phyloP scores from a whole-genome alignment of 2,113 vertebrate species.

The Oncorhynchus gorbuscha region DNA sequence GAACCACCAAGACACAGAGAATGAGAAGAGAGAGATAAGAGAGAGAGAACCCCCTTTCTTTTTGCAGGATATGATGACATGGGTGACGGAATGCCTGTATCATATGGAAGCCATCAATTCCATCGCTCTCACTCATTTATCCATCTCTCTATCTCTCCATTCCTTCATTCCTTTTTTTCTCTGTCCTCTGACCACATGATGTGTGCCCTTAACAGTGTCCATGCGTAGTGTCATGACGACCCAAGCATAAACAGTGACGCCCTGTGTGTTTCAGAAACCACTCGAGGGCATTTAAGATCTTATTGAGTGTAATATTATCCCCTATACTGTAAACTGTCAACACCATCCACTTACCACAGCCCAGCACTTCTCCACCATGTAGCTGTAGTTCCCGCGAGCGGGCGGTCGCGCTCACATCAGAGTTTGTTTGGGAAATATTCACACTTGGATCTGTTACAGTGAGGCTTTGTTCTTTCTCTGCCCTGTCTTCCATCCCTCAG shows the following conservation, averaged over 20 bases:
- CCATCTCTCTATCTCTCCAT: neutral
- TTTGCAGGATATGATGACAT: neutral
- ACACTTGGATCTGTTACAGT: slow-evolving; percentile 49
- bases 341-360: slow-evolving; percentile 52
- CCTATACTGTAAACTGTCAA: slow-evolving; percentile 52
- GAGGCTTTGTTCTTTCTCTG: slow-evolving; percentile 32
- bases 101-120: neutral
- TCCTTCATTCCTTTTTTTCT: neutral
- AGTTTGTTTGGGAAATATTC: slow-evolving; percentile 33
- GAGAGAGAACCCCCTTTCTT: neutral
- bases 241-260: slow-evolving; percentile 21
- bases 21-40: neutral
- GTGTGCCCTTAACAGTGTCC: neutral
- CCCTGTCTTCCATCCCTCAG: neutral
- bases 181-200: neutral
- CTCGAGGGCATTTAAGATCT: slow-evolving; percentile 61
- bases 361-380: slow-evolving; percentile 1
- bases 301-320: slow-evolving; percentile 58
- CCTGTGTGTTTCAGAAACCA: slow-evolving; percentile 42
- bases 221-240: slow-evolving; percentile 8
- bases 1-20: slow-evolving; percentile 8
- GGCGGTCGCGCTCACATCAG: neutral
- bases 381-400: neutral
- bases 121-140: neutral
- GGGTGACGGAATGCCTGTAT: neutral